Conservation (phyloP, 2,888 invertebrate species). For the Lasioglossum malachurum region DNA sequence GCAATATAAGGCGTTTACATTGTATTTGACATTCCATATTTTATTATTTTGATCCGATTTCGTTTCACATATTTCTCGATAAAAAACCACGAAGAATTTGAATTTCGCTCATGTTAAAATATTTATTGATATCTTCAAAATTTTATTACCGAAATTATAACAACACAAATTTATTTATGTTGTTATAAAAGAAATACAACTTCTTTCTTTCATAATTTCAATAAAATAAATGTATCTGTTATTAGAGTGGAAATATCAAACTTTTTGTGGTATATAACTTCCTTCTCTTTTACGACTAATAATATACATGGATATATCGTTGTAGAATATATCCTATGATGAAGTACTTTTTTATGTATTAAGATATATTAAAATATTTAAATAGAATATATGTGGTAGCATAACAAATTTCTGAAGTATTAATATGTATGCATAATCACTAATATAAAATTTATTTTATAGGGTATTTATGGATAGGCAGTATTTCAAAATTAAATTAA, state of each 20-base stretch:
- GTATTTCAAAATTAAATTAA: background rate
- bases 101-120: conserved; percentile 18
- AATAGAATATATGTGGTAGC: conserved; percentile 15
- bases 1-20: conserved; percentile 37
- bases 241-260: conserved; percentile 43
- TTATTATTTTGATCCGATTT: conserved; percentile 37
- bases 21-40: conserved; percentile 40
- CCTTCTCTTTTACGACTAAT: conserved; percentile 44
- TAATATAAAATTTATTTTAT: conserved; percentile 3
- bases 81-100: conserved; percentile 47
- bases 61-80: conserved; percentile 20
- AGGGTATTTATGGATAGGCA: background rate
- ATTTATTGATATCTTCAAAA: conserved; percentile 1
- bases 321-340: conserved; percentile 32
- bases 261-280: conserved; percentile 45
- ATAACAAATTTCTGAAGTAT: conserved; percentile 40
- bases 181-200: background rate
- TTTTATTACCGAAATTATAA: conserved; percentile 13
- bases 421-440: conserved; percentile 8
- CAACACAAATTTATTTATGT: background rate
- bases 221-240: conserved; percentile 3
- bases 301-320: conserved; percentile 20
- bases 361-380: conserved; percentile 14
- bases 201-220: background rate
- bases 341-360: conserved; percentile 11